Base-by-base conservation (phyloP, 2,113 vertebrate genomes). In the Burhinus oedicnemus region DNA sequence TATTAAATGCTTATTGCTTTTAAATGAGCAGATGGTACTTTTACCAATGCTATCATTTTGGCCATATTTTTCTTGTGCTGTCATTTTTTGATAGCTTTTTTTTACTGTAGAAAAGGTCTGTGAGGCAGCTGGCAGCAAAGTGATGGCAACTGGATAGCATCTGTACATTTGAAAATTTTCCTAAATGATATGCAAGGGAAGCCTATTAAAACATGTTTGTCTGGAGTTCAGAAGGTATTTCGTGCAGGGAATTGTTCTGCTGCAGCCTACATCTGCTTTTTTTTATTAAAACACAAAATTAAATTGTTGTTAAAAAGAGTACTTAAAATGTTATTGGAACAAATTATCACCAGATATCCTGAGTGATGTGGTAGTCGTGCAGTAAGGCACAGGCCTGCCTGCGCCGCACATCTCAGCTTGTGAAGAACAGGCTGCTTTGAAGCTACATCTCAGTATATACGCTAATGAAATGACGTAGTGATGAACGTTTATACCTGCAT, bases 21-120 rank as follows among this genome's bases (percentile, higher is more conserved):
- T 90, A 90, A 96, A 88, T 45, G 51, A 83, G 57, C 81, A 85
- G 90, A 91, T 88, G 62, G 49, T 76, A 66, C 40, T 91, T 95
- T 74, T 60, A 95, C 76, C 60, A 84, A 68, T 72, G 30, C 61
- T 65, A 69, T 77, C 9, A 51, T 83, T 89, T 85, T 58, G 68
- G 62, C 40, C 25, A 2, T 83, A 54, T 93, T 94, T 95, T 90
- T 65, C 62, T 70, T 45, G 13, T 25, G 60, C 64, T 83, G 70
- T 64, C 83, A 22, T 85, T 95, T 94, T 87, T 82, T 80, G 83
- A 83, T 69, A 65, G 54, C 49, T 93, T 92, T 20, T 92, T 95
- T 96, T 92, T 87, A 61, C 61, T 76, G 57, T 27, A 76, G 81
- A 19, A 77, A 69, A 80, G 49, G 70, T 72, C 87, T 91, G 84